Percentiles rank a stretch among this genome's conserved stretches.
Conservation (phyloP, 64 coral and sea anemone genomes). For the Acropora tenuis region DNA sequence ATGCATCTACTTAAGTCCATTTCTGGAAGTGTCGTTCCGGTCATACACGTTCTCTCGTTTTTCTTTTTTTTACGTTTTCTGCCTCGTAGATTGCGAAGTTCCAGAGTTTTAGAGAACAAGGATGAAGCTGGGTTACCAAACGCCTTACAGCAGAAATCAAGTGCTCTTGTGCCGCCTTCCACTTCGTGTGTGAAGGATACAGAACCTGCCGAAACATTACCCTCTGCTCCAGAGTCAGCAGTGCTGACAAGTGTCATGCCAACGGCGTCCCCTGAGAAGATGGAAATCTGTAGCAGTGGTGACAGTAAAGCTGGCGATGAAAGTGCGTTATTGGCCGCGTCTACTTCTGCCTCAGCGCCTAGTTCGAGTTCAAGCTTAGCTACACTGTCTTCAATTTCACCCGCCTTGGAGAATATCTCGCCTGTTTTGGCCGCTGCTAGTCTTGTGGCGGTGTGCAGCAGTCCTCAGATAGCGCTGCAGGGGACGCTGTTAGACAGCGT, state of each 20-base stretch:
- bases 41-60: not conserved
- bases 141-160: constrained; percentile 64
- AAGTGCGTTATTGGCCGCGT: not conserved
- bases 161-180: constrained; percentile 44
- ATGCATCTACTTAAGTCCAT: too few relatives aligned
- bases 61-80: not conserved
- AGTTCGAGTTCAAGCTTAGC: not conserved
- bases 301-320: not conserved
- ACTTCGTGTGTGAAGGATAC: not conserved
- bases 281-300: not conserved
- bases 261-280: constrained; percentile 10
- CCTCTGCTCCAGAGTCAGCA: not conserved
- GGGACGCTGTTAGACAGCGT: constrained; percentile 11
- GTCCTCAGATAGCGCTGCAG: constrained; percentile 23
- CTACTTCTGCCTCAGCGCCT: not conserved
- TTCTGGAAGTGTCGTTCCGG: too few relatives aligned
- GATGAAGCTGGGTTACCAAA: constrained; percentile 25
- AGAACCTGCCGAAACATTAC: not conserved
- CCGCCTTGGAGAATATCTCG: constrained; percentile 48
- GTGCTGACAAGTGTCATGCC: not conserved
- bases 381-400: not conserved
- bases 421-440: constrained; percentile 62
- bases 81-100: constrained; percentile 10
- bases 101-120: not conserved
- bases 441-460: constrained; percentile 67